Base-by-base conservation (phyloP, 2,888 invertebrate species). In the Lypha dubia region DNA sequence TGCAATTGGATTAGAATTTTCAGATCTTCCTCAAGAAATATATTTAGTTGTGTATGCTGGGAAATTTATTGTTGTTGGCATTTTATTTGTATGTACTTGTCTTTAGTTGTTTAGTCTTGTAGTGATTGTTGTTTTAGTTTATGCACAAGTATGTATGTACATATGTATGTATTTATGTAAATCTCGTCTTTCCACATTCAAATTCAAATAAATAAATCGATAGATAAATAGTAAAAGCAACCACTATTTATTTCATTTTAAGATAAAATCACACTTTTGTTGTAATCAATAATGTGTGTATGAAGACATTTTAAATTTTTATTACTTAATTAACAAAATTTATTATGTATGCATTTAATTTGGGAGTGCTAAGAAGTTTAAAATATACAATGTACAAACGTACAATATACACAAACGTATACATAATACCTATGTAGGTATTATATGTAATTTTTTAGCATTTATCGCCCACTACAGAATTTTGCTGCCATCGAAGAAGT, bases 201-300 rank as follows among this genome's bases (percentile, higher is more conserved):
- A 8, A 60, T 70, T 49, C 41, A 35, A n/a, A n/a, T 41, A 62
- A 56, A 68, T 56, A 75, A 74, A 74, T 67, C 28, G 58, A 35
- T 28, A 67, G 65, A 62, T 71, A 73, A 74, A 77, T 67, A n/a
- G n/a, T n/a, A 71, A 73, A 76, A 80, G n/a, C 76, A 73, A 62
- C 73, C 76, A 56, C 79, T 71, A 73, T 65, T 71, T 80, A 68
- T 46, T 65, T 71, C 77, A 68, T 46, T 62, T 24, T 73, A 80
- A 56, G 68, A 83, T 67, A 67, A 53, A 67, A 73, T 79, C 22
- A 56, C 63, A 74, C 11, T 56, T 65, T 73, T 41, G 62, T 62
- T 53, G 60, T 65, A 73, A 56, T 73, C 83, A 79, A 46, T 32
- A 46, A 32, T 0, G 20, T 4, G 13, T 15, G 32, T 11, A 51